phyloP scores from a whole-genome alignment of 1,140 invertebrate genomes.

The Thrips palmi region DNA sequence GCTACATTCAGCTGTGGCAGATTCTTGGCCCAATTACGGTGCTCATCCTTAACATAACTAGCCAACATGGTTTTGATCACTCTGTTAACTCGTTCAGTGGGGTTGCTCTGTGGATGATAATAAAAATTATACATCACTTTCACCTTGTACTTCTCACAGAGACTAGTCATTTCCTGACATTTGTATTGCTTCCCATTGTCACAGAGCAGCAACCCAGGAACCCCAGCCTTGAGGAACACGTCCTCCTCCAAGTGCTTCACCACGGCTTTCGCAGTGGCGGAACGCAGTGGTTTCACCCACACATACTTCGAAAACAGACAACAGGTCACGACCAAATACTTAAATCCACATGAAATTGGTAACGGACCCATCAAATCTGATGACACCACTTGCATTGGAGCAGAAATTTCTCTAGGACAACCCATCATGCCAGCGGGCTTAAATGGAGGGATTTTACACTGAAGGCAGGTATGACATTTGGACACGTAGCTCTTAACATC shows the following conservation, averaged over 20 bases:
- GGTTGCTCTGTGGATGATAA: constrained; percentile 24
- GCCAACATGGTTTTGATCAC: constrained; percentile 23
- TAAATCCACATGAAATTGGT: too few species aligned
- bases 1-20: constrained; percentile 22
- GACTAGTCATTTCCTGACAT: neutral
- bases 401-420: too few species aligned
- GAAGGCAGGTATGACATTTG: too few species aligned
- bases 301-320: too few species aligned
- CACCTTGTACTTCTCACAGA: constrained; percentile 7
- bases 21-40: constrained; percentile 19
- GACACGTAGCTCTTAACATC: constrained; percentile 11
- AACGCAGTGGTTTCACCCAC: neutral
- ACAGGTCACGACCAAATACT: too few species aligned
- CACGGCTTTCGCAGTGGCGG: neutral
- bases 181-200: neutral
- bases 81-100: constrained; percentile 24
- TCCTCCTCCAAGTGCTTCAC: neutral
- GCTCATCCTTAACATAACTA: constrained; percentile 20
- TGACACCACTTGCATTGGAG: too few species aligned
- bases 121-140: constrained; percentile 16
- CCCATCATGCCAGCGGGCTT: too few species aligned
- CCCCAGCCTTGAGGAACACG: neutral
- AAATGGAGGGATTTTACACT: too few species aligned
- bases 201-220: neutral
- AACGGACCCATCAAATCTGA: too few species aligned